Percentiles rank a stretch among this genome's conserved stretches.
Evolutionary conservation across 2,888 invertebrate genomes (phyloP).

Genomic region (Thereva unica): DNA sequence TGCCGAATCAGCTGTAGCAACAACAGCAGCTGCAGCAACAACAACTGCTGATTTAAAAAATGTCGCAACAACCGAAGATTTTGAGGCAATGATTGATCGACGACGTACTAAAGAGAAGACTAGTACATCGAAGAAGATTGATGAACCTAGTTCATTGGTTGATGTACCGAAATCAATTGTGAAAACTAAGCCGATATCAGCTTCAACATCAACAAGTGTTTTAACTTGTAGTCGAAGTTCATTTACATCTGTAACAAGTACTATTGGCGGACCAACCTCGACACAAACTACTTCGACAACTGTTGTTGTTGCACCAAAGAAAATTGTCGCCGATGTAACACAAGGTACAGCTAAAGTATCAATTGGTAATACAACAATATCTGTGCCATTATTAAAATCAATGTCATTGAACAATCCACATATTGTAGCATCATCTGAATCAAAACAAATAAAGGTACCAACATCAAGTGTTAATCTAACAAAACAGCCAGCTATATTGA

Average conservation of each 20-base stretch:
- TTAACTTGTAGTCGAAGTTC: conserved; percentile 38
- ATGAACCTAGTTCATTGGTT: conserved; percentile 42
- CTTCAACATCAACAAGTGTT: conserved; percentile 14
- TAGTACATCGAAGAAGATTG: conserved; percentile 43
- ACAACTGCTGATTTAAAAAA: conserved; percentile 65
- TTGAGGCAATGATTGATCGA: conserved; percentile 68
- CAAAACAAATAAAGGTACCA: conserved; percentile 45
- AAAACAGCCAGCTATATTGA: conserved; percentile 48
- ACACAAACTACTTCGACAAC: conserved; percentile 50
- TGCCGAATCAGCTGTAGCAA: not conserved
- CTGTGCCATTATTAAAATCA: conserved; percentile 55
- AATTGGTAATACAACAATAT: conserved; percentile 58
- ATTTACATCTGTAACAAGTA: conserved; percentile 38
- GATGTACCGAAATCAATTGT: conserved; percentile 3
- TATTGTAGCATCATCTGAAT: conserved; percentile 44
- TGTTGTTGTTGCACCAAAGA: conserved; percentile 59
- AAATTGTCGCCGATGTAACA: conserved; percentile 62
- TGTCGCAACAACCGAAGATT: conserved; percentile 69
- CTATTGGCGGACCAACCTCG: conserved; percentile 36
- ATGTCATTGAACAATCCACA: conserved; percentile 49
- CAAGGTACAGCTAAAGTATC: conserved; percentile 63
- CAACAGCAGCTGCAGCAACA: not conserved
- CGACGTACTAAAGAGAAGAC: conserved; percentile 59
- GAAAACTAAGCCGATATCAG: not conserved
- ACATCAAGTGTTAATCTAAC: conserved; percentile 50